These are phyloP conservation scores for Opisthocomus hoazin DNA, from an alignment of 2,113 vertebrate genomes.

Conservation along the genomic window DNA sequence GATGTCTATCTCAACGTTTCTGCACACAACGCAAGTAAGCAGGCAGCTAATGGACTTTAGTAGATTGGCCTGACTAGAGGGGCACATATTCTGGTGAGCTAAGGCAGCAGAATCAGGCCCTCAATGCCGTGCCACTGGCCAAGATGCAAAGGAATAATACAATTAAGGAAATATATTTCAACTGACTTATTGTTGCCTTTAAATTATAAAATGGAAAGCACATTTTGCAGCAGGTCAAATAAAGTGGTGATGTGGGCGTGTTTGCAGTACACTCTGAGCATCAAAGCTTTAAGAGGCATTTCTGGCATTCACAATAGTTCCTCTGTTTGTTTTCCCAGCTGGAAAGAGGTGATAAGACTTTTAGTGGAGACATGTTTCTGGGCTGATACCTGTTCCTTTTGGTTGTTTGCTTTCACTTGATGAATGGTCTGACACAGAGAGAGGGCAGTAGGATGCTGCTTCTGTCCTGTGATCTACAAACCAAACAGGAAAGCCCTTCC, in stretches of 20 bases:
- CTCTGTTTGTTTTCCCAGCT: slow-evolving; percentile 8
- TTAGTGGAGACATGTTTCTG: neutral
- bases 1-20: neutral
- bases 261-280: neutral
- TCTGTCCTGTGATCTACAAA: neutral
- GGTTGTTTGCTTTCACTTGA: neutral
- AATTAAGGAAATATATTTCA: neutral
- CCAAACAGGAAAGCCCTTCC: neutral
- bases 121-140: neutral
- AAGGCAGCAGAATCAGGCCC: neutral
- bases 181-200: neutral
- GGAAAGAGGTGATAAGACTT: slow-evolving; percentile 1
- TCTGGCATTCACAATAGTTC: neutral
- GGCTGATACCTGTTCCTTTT: neutral
- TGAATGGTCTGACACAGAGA: neutral
- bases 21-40: neutral
- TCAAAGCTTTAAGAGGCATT: neutral
- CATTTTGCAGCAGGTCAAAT: neutral
- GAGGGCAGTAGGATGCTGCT: neutral
- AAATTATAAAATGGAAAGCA: neutral
- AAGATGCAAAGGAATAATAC: neutral
- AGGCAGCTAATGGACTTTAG: neutral
- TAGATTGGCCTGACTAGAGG: neutral
- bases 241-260: neutral
- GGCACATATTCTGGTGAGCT: neutral